Evolutionary conservation across 2,797 vertebrate species (phyloP), one percentile per base, ranked within the genome.

Genomic region (Sebastes oblongus): DNA sequence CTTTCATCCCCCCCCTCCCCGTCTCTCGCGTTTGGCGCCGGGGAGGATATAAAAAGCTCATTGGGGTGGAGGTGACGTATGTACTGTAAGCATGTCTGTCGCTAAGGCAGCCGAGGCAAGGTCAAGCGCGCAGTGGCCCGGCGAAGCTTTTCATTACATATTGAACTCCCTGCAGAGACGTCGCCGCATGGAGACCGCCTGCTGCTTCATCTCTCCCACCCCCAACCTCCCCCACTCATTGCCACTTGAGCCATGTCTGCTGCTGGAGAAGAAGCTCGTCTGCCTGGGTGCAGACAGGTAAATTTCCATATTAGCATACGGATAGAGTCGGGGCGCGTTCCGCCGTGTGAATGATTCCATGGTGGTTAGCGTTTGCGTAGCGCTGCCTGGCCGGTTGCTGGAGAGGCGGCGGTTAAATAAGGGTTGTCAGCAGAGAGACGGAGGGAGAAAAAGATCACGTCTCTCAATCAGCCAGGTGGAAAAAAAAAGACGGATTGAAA

Each of bases 91-190:
- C 80, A 77, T 27, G 82, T 81, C 86, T 78, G 91, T 89, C 78
- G 74, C 87, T 50, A 64, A 74, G 83, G 85, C 85, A 73, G 85
- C 82, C 42, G 0, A 77, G 80, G 65, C 88, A 92, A 93, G 90
- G 92, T 94, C 89, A 91, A 91, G 82, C 65, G 66, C 86, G 85
- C 78, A 30, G 72, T 72, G 86, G 83, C 88, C 81, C 36, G 25
- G 52, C 11, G 67, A 84, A 77, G 89, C 86, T 87, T 87, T 89
- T 86, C 78, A 88, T 92, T 89, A 88, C 86, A 82, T 85, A 86
- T 83, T 88, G 86, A 91, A 91, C 83, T 83, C 86, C 90, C 89
- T 4, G 73, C 86, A 81, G 86, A 85, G 79, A 78, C 56, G 61
- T 64, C 5, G 12, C 72, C 69, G 42, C 42, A 46, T 5, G 29